Conservation (phyloP, 2,113 vertebrate species). For the Lathamus discolor region DNA sequence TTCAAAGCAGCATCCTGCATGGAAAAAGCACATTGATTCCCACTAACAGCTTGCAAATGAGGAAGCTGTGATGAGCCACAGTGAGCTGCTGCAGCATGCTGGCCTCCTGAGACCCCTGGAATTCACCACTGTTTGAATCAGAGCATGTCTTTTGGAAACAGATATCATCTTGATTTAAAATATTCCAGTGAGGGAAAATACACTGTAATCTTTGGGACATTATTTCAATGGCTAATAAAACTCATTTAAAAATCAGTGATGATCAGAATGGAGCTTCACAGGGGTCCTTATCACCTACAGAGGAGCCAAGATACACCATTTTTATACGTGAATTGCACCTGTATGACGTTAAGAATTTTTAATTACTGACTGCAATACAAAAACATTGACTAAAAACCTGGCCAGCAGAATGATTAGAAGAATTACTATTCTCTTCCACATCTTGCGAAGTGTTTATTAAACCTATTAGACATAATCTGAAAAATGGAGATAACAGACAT, state of each 20-base stretch:
- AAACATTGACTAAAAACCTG: not conserved
- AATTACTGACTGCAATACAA: not conserved
- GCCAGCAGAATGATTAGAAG: not conserved
- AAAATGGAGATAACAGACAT: not conserved
- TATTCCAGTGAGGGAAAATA: not conserved
- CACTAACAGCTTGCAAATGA: not conserved
- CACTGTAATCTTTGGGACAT: not conserved
- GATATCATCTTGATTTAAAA: not conserved
- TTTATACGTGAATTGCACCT: not conserved
- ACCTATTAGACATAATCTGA: not conserved
- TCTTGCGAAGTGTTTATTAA: not conserved
- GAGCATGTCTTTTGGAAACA: not conserved
- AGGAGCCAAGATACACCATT: not conserved
- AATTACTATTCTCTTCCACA: not conserved
- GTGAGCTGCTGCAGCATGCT: not conserved
- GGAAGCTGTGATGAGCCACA: not conserved
- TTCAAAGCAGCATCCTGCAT: not conserved
- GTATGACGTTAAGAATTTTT: not conserved
- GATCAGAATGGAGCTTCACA: not conserved
- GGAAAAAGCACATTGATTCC: not conserved
- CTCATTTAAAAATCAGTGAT: not conserved
- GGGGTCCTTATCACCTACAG: not conserved
- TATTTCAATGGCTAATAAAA: constrained; percentile 33
- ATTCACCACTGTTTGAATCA: not conserved
- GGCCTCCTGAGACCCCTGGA: not conserved